Base-by-base conservation (phyloP, 2,797 vertebrate species). In the Acrossocheilus wenchowensis region DNA sequence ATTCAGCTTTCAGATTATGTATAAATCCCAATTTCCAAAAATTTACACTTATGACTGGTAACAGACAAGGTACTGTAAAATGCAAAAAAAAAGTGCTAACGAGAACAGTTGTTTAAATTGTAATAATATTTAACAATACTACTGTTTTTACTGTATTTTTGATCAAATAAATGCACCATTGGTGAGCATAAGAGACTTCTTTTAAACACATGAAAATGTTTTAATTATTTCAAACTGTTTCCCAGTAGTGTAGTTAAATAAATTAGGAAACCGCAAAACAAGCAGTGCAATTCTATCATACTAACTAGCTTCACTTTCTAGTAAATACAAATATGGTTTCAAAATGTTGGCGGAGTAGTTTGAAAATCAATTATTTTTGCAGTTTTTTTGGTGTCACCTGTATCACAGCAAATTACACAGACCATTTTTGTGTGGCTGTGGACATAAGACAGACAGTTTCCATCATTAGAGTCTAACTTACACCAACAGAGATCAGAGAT, bases 391-490 rank as follows among this genome's bases (percentile, higher is more conserved):
- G 21, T 78, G 75, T 78, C 6, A 9, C 75, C 75, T 41, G 54
- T 10, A 43, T 26, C 36, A 78, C 36, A 23, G 50, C 10, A 54
- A 54, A 36, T 54, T 54, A 21, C 5, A 39, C 26, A 23, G 19
- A 39, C 50, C 6, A 5, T 12, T 21, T n/a, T 57, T 57, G 11
- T 77, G 19, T 39, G 36, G 36, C 5, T 39, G 36, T 39, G 52
- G 34, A 60, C 36, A 57, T 57, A n/a, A 39, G 6, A 78, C 30
- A 54, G 50, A 43, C 0, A n/a, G 23, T 62, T 71, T 10, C 21
- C 6, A 26, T 57, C 66, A 82, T 69, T 78, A 81, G 50, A 30
- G 41, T 69, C 23, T 43, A 80, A 78, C 7, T 80, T 62, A 36
- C 60, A 60, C 23, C n/a, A 41, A 41, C n/a, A 30, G 2, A 26